phyloP scores from a whole-genome alignment of 2,797 vertebrate species.

The Eulemur rubriventer region DNA sequence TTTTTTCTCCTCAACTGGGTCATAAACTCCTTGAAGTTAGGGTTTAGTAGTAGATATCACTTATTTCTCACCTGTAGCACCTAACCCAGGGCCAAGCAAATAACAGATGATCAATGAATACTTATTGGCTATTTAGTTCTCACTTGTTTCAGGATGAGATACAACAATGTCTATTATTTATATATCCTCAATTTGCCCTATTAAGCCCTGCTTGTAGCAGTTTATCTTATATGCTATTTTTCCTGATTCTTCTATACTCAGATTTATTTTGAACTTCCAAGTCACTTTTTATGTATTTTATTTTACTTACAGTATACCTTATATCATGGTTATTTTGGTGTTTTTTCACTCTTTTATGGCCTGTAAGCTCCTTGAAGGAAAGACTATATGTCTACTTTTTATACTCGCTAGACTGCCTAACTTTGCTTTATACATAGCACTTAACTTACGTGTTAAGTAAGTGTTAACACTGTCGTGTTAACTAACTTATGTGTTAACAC shows the following conservation, averaged over 20 bases:
- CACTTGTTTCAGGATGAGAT: background rate
- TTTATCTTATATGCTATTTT: background rate
- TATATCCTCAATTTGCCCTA: background rate
- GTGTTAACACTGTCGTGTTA: no score
- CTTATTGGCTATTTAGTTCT: background rate
- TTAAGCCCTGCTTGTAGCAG: background rate
- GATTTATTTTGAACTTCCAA: slow-evolving; percentile 22
- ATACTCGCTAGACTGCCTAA: background rate
- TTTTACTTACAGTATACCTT: background rate
- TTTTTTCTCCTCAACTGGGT: slow-evolving; percentile 16
- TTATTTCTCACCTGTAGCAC: background rate
- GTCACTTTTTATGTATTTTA: background rate
- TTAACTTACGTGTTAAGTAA: background rate
- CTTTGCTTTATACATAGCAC: background rate
- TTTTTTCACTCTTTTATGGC: background rate
- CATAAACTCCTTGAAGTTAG: background rate
- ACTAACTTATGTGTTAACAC: background rate
- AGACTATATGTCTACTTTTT: background rate
- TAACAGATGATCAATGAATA: background rate
- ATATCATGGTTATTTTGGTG: background rate
- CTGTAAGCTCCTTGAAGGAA: background rate
- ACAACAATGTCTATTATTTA: background rate
- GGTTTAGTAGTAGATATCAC: background rate
- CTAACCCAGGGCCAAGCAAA: background rate
- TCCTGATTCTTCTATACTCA: background rate